Evolutionary conservation across 2,797 vertebrate species (phyloP).

Genomic region (Clamator glandarius): DNA sequence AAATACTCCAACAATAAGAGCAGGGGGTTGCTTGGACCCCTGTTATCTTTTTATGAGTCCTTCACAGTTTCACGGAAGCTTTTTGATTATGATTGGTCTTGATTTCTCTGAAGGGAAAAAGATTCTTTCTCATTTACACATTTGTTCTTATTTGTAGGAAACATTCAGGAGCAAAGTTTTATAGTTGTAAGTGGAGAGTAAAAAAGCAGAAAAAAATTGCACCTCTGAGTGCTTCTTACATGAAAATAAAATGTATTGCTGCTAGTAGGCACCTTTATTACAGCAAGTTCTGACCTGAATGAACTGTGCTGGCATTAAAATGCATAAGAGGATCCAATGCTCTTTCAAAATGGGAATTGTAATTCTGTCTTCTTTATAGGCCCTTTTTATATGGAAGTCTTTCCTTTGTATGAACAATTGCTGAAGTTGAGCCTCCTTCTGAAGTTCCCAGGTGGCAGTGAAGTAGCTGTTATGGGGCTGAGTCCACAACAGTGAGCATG

Average conservation of each 20-base stretch:
- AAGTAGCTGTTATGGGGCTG: not conserved
- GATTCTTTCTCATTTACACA: not conserved
- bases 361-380: not conserved
- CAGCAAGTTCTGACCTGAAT: not conserved
- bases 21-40: not conserved
- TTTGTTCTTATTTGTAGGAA: not conserved
- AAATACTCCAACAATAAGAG: not conserved
- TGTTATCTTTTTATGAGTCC: not conserved
- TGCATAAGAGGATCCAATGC: not conserved
- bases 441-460: not conserved
- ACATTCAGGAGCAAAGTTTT: not conserved
- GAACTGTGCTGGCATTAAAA: not conserved
- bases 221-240: not conserved
- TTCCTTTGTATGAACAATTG: not conserved
- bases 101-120: not conserved
- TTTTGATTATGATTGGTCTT: not conserved
- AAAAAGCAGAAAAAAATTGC: not conserved
- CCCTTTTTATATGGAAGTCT: not conserved
- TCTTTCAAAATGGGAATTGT: not conserved
- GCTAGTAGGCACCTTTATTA: not conserved
- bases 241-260: not conserved
- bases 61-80: not conserved
- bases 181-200: not conserved
- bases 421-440: not conserved
- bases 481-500: rapidly evolving